Base-by-base conservation (phyloP, 2,888 invertebrate species). In the Timandra comae region DNA sequence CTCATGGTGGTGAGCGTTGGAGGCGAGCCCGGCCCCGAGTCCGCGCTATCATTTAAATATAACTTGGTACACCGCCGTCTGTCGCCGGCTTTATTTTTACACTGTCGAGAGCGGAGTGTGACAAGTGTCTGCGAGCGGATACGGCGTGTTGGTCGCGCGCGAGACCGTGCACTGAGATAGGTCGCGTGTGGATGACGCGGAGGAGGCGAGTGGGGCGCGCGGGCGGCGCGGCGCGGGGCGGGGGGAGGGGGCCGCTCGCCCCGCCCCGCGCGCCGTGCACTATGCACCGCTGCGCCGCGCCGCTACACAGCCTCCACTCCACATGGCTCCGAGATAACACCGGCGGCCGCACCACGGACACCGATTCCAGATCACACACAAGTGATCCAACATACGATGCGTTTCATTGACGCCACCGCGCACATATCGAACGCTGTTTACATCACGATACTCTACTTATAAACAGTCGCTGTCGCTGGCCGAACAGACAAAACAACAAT, bases 11-110 rank as follows among this genome's bases (percentile, higher is more conserved):
- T 73, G 73, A 66, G 63, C 77, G 63, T 64, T 68, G 61, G 74
- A 66, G 67, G 66, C 66, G 69, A 64, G 65, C 70, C 66, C 67
- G 72, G 75, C 69, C 62, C 68, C 62, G 59, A 59, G 67, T 75
- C 63, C 58, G 69, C 63, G 79, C 76, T 82, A 80, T 80, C 84
- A 85, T 84, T 84, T 84, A 85, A 79, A 81, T 82, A 78, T 85
- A 84, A 79, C 82, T 76, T 69, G 72, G 69, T 63, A 72, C 63
- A 67, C 68, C 67, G 71, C 66, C 63, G 82, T 81, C 77, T 80
- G 78, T 78, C 78, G 75, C 71, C 78, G 80, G 73, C 78, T 80
- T 80, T 82, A 82, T 84, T 84, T 84, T 79, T 82, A 80, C 72
- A 80, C 80, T 56, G 63, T 63, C 52, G 52, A 5, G 16, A 16